These are phyloP conservation scores for Micropoecilia bifurca DNA, from an alignment of 2,797 vertebrate species.

Conservation along the genomic window DNA sequence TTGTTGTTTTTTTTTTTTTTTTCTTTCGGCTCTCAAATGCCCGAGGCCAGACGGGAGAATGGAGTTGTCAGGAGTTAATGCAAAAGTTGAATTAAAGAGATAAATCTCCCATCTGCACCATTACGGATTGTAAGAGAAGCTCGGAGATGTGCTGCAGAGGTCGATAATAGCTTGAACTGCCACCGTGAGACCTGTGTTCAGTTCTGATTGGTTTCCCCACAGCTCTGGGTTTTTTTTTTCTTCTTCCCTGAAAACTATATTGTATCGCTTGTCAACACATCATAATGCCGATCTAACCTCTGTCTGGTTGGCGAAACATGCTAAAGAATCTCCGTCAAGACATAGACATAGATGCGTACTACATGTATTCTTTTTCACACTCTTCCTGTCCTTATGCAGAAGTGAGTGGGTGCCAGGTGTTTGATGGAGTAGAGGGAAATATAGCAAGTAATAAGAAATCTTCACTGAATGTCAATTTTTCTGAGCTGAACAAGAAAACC, in stretches of 20 bases:
- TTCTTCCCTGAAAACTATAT: constrained; percentile 3
- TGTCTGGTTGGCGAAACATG: constrained; percentile 18
- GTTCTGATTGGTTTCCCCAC: constrained; percentile 5
- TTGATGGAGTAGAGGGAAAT: constrained; percentile 52
- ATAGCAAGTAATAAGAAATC: constrained; percentile 24
- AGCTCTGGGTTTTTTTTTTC: background rate
- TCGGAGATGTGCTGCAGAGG: constrained; percentile 23
- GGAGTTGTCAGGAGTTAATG: constrained; percentile 72
- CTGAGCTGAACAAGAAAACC: constrained; percentile 22
- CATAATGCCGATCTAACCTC: constrained; percentile 24
- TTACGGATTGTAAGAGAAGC: constrained; percentile 30
- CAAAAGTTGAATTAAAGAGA: constrained; percentile 76
- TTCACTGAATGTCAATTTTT: constrained; percentile 45
- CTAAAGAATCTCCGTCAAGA: background rate
- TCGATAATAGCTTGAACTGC: constrained; percentile 51
- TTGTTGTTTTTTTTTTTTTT: background rate
- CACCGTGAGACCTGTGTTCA: constrained; percentile 6
- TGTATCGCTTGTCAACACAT: constrained; percentile 17
- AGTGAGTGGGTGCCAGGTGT: constrained; percentile 53
- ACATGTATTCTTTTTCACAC: background rate
- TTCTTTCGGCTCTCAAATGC: constrained; percentile 14
- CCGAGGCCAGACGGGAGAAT: constrained; percentile 64
- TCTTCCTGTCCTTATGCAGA: constrained; percentile 24
- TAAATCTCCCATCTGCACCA: constrained; percentile 72
- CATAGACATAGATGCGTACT: constrained; percentile 8